A percentile compares a stretch with the other conserved stretches of the same genome.
phyloP scores from a whole-genome alignment of 2,113 vertebrate species.

The Callaeas wilsoni region DNA sequence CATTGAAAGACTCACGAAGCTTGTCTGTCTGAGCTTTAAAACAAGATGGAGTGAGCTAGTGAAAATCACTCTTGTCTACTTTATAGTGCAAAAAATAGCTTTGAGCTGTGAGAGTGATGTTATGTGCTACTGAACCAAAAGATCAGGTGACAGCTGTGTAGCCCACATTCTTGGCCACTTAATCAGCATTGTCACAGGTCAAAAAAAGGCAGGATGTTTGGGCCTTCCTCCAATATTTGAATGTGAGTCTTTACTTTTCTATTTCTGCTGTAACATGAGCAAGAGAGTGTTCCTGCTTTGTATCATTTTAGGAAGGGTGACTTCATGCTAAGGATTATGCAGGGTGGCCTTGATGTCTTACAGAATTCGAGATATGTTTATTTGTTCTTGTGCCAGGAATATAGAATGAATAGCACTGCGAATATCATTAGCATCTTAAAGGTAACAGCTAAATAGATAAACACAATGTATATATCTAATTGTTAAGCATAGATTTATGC shows the following conservation, averaged over 20 bases:
- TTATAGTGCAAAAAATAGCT: background rate
- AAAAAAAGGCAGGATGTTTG: constrained; percentile 12
- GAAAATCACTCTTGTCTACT: background rate
- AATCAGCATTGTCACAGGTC: constrained; percentile 33
- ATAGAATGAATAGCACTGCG: background rate
- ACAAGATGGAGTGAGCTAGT: background rate
- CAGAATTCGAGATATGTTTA: background rate
- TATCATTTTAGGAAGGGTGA: constrained; percentile 31
- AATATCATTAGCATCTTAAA: background rate
- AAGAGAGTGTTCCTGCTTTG: background rate
- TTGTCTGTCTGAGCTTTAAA: background rate
- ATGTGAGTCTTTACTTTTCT: background rate
- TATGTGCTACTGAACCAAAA: constrained; percentile 11
- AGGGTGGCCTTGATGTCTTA: background rate
- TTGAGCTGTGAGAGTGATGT: background rate
- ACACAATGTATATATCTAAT: background rate
- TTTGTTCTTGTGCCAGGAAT: background rate
- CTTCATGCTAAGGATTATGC: constrained; percentile 10
- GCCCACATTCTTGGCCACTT: background rate
- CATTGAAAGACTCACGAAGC: background rate
- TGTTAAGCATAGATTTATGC: background rate
- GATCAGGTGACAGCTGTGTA: constrained; percentile 22
- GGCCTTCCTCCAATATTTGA: background rate
- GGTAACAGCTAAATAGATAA: background rate
- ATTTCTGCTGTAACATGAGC: constrained; percentile 44